Percentiles rank a stretch among this genome's conserved stretches.
Conservation (phyloP, 2,113 vertebrate genomes). For the Equus przewalskii region DNA sequence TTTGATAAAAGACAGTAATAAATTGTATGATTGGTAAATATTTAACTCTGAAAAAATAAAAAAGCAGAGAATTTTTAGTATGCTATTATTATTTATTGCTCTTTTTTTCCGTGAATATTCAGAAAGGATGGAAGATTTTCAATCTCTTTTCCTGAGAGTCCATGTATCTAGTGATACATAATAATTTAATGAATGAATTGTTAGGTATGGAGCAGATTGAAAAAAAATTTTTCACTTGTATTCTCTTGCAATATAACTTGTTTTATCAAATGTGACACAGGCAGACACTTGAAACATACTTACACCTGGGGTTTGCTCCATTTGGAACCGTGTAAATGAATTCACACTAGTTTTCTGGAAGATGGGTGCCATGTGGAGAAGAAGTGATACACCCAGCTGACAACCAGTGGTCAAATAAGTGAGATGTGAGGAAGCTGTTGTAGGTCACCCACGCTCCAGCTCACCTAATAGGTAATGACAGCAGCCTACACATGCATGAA, state of each 20-base stretch:
- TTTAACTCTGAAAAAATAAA: slow-evolving; percentile 40
- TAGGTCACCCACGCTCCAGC: background rate
- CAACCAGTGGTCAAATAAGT: background rate
- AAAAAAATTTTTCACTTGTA: background rate
- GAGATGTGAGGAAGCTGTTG: background rate
- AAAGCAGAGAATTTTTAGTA: background rate
- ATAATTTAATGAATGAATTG: background rate
- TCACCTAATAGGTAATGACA: background rate
- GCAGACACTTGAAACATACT: background rate
- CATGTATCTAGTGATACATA: background rate
- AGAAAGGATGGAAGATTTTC: background rate
- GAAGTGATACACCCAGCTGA: background rate
- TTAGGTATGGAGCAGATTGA: background rate
- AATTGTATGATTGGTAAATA: background rate
- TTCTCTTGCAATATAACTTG: background rate
- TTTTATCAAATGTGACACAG: background rate
- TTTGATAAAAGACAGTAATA: background rate
- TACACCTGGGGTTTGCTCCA: background rate
- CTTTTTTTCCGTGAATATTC: background rate
- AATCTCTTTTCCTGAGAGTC: background rate
- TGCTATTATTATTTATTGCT: background rate
- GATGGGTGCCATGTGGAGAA: background rate
- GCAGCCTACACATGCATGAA: background rate
- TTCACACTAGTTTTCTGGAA: background rate
- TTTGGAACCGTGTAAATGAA: background rate